Percentiles rank a stretch among this genome's conserved stretches.
Conservation (phyloP, 1,140 invertebrate genomes). For the Euwallacea similis region DNA sequence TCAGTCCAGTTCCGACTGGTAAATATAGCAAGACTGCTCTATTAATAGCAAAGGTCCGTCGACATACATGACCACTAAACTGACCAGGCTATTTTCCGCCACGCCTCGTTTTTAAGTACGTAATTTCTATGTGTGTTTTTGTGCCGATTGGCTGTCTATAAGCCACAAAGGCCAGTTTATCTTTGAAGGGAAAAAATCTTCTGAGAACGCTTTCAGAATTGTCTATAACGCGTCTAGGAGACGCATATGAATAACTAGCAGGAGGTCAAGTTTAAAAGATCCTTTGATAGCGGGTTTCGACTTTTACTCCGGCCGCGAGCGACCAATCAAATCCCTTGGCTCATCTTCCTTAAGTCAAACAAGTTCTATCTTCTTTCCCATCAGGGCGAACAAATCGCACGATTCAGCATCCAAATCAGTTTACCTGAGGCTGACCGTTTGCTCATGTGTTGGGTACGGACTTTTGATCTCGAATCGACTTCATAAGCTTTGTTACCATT, state of each 20-base stretch:
- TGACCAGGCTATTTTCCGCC: constrained; percentile 41
- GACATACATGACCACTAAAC: constrained; percentile 33
- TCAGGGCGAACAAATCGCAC: constrained; percentile 26
- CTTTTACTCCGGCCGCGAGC: constrained; percentile 28
- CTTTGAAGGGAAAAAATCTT: no score
- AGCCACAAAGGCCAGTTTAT: constrained; percentile 13
- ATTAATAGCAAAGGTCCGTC: constrained; percentile 34
- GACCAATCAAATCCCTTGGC: constrained; percentile 21
- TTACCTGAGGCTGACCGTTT: constrained; percentile 32
- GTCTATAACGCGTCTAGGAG: no score
- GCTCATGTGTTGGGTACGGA: constrained; percentile 21
- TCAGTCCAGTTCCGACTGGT: constrained; percentile 7
- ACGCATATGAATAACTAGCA: background rate
- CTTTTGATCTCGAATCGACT: constrained; percentile 27
- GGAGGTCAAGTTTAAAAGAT: background rate
- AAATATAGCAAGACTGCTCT: constrained; percentile 32
- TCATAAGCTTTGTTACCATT: constrained; percentile 16
- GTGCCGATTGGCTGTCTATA: constrained; percentile 31
- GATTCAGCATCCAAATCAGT: constrained; percentile 35
- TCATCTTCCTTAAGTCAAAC: constrained; percentile 40
- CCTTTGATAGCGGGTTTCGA: background rate
- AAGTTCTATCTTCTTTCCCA: constrained; percentile 41
- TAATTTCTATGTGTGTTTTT: constrained; percentile 32
- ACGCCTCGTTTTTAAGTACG: constrained; percentile 37
- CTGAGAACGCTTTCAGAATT: no score